phyloP scores from a whole-genome alignment of 1,140 invertebrate genomes.

The Heliothis subflexa region DNA sequence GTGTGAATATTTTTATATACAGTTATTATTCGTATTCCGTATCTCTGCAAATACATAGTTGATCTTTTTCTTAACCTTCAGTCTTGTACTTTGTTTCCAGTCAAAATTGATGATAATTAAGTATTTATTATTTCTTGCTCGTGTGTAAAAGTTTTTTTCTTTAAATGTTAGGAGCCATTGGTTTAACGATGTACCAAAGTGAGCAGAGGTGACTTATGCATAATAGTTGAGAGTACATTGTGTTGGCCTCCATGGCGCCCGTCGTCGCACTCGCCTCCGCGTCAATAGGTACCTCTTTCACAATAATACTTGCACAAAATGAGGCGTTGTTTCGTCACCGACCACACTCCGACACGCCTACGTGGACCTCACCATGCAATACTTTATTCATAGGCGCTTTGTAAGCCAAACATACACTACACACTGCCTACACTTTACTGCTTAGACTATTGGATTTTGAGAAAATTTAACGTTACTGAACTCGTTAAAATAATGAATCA shows the following conservation, averaged over 20 bases:
- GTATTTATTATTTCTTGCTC: constrained; percentile 19
- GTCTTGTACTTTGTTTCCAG: neutral
- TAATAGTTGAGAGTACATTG: constrained; percentile 36
- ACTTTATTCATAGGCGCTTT: constrained; percentile 41
- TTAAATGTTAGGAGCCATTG: neutral
- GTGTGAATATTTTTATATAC: too few relatives aligned
- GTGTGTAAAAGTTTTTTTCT: constrained; percentile 16
- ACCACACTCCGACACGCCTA: constrained; percentile 70
- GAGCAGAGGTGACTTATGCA: constrained; percentile 36
- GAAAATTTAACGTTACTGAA: constrained; percentile 49
- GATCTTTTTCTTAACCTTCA: constrained; percentile 39
- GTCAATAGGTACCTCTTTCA: constrained; percentile 75
- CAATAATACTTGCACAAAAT: constrained; percentile 77
- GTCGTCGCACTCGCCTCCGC: constrained; percentile 62
- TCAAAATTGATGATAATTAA: constrained; percentile 20
- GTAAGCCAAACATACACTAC: neutral
- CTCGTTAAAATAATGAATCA: constrained; percentile 33
- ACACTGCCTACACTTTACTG: neutral
- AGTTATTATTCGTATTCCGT: too few relatives aligned
- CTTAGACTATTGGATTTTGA: neutral
- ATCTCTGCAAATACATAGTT: neutral
- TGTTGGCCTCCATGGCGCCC: constrained; percentile 58
- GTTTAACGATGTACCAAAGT: constrained; percentile 7
- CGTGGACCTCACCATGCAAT: constrained; percentile 58
- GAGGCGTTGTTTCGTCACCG: constrained; percentile 74